These are phyloP conservation scores for Brotula barbata DNA, from an alignment of 2,797 vertebrate species.

Conservation along the genomic window DNA sequence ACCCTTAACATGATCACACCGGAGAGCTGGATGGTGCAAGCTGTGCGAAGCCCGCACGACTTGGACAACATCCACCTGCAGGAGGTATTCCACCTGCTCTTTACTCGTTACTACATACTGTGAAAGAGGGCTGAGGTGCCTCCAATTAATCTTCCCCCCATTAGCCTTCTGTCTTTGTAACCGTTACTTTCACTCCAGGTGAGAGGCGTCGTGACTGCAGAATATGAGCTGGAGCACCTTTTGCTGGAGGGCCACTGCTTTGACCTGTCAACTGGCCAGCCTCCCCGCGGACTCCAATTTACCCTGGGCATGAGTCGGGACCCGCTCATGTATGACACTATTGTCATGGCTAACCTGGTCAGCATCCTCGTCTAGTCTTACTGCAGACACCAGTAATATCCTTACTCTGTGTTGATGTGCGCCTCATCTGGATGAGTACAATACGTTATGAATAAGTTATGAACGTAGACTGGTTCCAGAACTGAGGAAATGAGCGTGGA, in stretches of 20 bases:
- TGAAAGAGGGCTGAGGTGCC: background rate
- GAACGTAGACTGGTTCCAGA: background rate
- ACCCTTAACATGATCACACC: slow-evolving; percentile 97
- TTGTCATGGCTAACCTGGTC: slow-evolving; percentile 98
- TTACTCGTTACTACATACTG: slow-evolving; percentile 6
- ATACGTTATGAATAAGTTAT: too few species aligned
- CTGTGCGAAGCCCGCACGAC: slow-evolving; percentile 88
- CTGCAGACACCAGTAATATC: background rate
- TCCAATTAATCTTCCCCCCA: background rate
- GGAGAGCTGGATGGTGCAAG: slow-evolving; percentile 95
- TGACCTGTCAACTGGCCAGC: slow-evolving; percentile 86
- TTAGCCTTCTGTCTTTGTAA: slow-evolving; percentile 16
- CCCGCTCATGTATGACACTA: slow-evolving; percentile 89
- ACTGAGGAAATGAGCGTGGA: slow-evolving; percentile 14
- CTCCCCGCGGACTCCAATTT: slow-evolving; percentile 93
- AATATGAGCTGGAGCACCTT: slow-evolving; percentile 93
- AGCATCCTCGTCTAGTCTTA: slow-evolving; percentile 53
- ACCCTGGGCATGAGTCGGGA: slow-evolving; percentile 88
- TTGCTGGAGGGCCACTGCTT: slow-evolving; percentile 96
- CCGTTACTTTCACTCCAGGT: slow-evolving; percentile 72
- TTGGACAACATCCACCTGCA: slow-evolving; percentile 95
- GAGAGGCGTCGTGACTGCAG: slow-evolving; percentile 83
- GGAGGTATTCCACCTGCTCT: slow-evolving; percentile 81
- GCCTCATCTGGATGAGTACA: too few species aligned
- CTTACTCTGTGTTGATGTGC: background rate